Percentiles rank a stretch among this genome's conserved stretches.
Evolutionary conservation across 2,888 invertebrate species (phyloP).

Genomic region (Lottia gigantea): DNA sequence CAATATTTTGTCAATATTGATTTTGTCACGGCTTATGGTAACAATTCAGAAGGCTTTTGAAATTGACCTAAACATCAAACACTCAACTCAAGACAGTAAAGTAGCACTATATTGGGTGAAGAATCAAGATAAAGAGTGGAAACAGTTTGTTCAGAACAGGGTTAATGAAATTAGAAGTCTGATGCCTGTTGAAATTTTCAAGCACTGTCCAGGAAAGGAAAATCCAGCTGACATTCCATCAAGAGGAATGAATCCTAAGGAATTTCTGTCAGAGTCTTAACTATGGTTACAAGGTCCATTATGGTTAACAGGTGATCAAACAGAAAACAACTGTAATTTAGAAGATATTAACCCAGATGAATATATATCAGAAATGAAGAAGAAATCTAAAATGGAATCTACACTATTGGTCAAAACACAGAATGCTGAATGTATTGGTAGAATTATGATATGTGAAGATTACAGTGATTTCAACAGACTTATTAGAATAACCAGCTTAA

Average conservation of each 20-base stretch:
- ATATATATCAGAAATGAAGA: too few species aligned
- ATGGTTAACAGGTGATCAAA: neutral
- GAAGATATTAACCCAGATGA: too few species aligned
- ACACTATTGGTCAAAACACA: too few species aligned
- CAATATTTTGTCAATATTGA: neutral
- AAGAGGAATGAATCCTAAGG: too few species aligned
- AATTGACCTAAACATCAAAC: neutral
- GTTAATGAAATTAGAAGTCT: too few species aligned
- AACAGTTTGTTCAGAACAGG: neutral
- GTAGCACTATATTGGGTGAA: neutral
- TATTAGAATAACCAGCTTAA: neutral
- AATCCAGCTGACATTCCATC: too few species aligned
- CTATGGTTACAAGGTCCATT: conserved; percentile 1
- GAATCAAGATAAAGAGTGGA: neutral
- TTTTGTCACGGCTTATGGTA: neutral
- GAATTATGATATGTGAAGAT: neutral
- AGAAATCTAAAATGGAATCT: too few species aligned
- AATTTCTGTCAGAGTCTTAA: too few species aligned
- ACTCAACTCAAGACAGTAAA: neutral
- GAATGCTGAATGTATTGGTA: neutral
- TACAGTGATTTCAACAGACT: neutral
- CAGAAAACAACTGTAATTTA: too few species aligned
- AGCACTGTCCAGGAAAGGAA: too few species aligned
- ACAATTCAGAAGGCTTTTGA: neutral
- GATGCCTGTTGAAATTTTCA: too few species aligned